Evolutionary conservation across 2,797 vertebrate species (phyloP), one percentile per base, ranked within the genome.

Genomic region (Pipistrellus kuhlii): DNA sequence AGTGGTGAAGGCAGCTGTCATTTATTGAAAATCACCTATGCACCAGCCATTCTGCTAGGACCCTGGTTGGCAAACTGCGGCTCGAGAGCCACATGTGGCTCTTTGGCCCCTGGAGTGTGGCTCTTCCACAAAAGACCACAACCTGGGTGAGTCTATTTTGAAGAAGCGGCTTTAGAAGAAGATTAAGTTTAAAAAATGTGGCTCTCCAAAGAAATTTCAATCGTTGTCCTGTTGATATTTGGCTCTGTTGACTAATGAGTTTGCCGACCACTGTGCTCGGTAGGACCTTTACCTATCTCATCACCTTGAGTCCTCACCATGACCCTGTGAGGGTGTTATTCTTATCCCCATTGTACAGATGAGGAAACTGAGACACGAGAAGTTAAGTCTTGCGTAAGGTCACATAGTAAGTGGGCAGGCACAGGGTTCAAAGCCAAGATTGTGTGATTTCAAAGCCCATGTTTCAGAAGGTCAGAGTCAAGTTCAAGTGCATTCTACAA

Each of bases 331-430:
- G 6, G 53, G 1, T 9, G 68, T 18, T 73, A 32, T 23, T 23
- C 44, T 53, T 38, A 83, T 66, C 48, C 10, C 30, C 21, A 69
- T 9, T 81, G 77, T 75, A 73, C 6, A 93, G 62, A 64, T 48
- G n/a, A 87, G 41, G 48, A 96, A 92, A 81, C 20, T 8, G 15
- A 96, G 72, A 53, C 35, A 86, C 21, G 38, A 93, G 64, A 73
- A 89, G 44, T 44, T 44, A 44, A 11, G 53, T 71, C 6, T 72
- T 85, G 51, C n/a, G 41, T 72, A 62, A 91, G 9, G 9, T 46
- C 66, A 85, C 7, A 62, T 15, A 14, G n/a, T 6, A 83, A 76
- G 17, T 62, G 73, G 15, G 15, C 15, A 73, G n/a, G 72, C 44
- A 17, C 5, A 46, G 55, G 20, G 55, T 83, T 80, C 71, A 90